Evolutionary conservation across 1,140 invertebrate species (phyloP), one percentile per base, ranked within the genome.

Genomic region (Psix sp.): DNA sequence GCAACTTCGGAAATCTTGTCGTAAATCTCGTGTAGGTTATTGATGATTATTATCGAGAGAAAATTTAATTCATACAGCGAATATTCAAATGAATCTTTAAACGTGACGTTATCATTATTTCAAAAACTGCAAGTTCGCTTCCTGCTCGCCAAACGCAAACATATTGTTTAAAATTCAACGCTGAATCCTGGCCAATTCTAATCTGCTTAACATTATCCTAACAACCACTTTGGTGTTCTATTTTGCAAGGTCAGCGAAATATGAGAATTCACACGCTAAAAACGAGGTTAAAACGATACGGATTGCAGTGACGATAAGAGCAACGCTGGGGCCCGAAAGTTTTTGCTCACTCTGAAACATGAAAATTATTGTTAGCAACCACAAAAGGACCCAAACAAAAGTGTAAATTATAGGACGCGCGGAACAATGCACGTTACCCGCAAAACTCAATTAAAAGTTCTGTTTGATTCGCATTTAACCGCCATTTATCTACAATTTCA

Each of bases 171-270:
- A 62, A 62, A 49, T 62, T 7, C 57, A 49, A 9, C 46, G 11
- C 33, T 29, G 15, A 62, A 49, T 48, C 39, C 56, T 35, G 35
- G 35, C 45, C 43, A 29, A 49, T 49, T 33, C 56, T 43, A 62
- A 62, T 49, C 57, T 42, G 57, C 46, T 62, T 62, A 62, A 43
- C 26, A 24, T 62, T 62, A 62, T 62, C 18, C 33, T 33, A 62
- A 51, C 35, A 49, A 38, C 57, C 36, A 51, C 20, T 60, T 60
- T 40, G 13, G 35, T 26, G 35, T 49, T 43, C 56, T 45, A 49
- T 62, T 42, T 62, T 5, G 57, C 57, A 49, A 42, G 57, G 45
- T 35, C 57, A 35, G 38, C 45, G 33, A 35, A 51, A 43, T 43
- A 24, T 43, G 57, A 18, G 31, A 49, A 35, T 18, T 16, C 16